Base-by-base conservation (phyloP, 2,113 vertebrate species). In the Meles meles region DNA sequence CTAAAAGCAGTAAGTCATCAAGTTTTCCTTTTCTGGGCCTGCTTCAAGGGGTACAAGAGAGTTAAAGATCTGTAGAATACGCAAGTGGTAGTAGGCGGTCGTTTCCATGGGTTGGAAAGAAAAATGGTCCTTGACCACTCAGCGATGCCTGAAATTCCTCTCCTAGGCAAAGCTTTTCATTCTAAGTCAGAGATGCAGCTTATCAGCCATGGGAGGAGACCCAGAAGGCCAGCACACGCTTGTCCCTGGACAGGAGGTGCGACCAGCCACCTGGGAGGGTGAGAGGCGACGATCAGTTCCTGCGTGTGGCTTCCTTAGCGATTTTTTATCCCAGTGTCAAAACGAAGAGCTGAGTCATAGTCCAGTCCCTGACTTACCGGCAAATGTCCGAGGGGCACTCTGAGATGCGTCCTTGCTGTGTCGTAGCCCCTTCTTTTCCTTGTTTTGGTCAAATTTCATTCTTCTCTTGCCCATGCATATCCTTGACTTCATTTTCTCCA, bases 121-220 rank as follows among this genome's bases (percentile, higher is more conserved):
- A 97, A 88, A 37, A 34, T 15, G 95, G 95, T 85, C 31, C 44
- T 69, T 81, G 69, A 74, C 69, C 95, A 91, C 6, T 97, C 91
- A 84, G 0, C 94, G 86, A 72, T 87, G 86, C 88, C 61, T 95
- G 86, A 89, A 95, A 97, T 97, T 97, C 67, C 94, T 97, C 92
- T 86, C 63, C 27, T 37, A n/a, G 25, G 39, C 7, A 34, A 90
- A 55, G 47, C 21, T 96, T 96, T 87, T 83, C 81, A 90, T 86
- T 89, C 67, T 52, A 76, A 95, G 91, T 96, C 87, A 95, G 87
- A 96, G 97, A 96, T 84, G 31, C 80, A 74, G 71, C 74, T 92
- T 59, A 86, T 94, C 65, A 92, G n/a, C 31, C 1, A 5, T 20
- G 6, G 5, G 57, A 77, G 42, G 52, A 31, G 21, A 39, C 67